These are phyloP conservation scores for Deroplatys truncata DNA, from an alignment of 2,888 invertebrate species.

Conservation along the genomic window DNA sequence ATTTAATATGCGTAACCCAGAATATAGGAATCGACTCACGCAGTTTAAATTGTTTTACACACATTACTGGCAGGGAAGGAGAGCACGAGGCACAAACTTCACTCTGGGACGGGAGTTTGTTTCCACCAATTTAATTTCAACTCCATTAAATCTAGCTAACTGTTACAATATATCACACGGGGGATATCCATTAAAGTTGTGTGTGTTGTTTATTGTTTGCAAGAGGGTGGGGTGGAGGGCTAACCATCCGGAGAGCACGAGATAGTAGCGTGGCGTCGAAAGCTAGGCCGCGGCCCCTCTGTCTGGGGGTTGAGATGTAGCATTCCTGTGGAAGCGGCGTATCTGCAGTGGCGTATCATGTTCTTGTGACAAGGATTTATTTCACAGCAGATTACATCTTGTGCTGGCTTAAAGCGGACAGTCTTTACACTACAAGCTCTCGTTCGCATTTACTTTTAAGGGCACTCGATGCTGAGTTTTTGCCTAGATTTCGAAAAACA, in stretches of 20 bases:
- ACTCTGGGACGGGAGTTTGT: not conserved
- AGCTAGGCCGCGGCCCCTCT: not conserved
- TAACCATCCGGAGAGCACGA: not conserved
- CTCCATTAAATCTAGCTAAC: constrained; percentile 29
- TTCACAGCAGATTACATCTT: not conserved
- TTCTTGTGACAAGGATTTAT: not conserved
- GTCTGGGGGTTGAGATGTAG: not conserved
- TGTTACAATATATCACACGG: constrained; percentile 26
- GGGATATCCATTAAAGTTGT: constrained; percentile 26
- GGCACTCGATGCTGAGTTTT: no score
- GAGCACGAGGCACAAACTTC: not conserved
- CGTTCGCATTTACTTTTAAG: no score
- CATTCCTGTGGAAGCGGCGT: not conserved
- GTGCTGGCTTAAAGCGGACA: not conserved
- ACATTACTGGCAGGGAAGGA: not conserved
- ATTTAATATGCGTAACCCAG: not conserved
- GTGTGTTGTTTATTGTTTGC: constrained; percentile 22
- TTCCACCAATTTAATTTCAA: constrained; percentile 28
- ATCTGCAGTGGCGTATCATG: not conserved
- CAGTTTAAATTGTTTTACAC: constrained; percentile 3
- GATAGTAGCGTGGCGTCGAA: not conserved
- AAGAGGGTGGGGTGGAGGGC: not conserved
- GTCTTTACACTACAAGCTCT: no score
- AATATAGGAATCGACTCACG: not conserved
- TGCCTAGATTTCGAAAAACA: no score